A percentile compares a stretch with the other conserved stretches of the same genome.
Evolutionary conservation across 2,113 vertebrate genomes (phyloP).

Genomic region (Rattus norvegicus): DNA sequence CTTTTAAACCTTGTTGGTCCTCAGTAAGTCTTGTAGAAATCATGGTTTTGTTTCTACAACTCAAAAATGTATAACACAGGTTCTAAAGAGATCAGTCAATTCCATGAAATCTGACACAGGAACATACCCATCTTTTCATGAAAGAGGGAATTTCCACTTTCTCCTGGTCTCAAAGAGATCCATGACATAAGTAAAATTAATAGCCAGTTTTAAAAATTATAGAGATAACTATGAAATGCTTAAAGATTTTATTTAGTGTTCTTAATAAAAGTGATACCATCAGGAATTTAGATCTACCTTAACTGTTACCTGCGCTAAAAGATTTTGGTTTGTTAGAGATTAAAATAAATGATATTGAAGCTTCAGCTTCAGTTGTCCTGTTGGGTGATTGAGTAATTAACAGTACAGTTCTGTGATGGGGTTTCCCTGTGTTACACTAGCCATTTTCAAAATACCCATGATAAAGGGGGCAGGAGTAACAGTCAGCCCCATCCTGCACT

Average conservation of each 20-base stretch:
- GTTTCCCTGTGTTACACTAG: neutral
- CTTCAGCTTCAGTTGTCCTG: neutral
- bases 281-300: conserved; percentile 31
- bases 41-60: neutral
- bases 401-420: neutral
- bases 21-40: neutral
- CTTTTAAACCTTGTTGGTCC: neutral
- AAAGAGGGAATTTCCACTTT: neutral
- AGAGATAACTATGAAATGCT: neutral
- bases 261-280: neutral
- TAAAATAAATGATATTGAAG: neutral
- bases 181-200: neutral
- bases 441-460: conserved; percentile 27
- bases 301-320: conserved; percentile 2
- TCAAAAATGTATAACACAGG: neutral
- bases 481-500: neutral
- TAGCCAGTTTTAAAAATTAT: neutral
- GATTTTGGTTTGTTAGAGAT: conserved; percentile 40
- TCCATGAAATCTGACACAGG: neutral
- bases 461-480: neutral
- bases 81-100: neutral
- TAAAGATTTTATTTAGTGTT: conserved; percentile 42
- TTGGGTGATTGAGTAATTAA: neutral
- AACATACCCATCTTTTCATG: neutral
- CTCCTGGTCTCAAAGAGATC: neutral